Conservation (phyloP, 2,888 invertebrate genomes). For the Gnatocerus cornutus region DNA sequence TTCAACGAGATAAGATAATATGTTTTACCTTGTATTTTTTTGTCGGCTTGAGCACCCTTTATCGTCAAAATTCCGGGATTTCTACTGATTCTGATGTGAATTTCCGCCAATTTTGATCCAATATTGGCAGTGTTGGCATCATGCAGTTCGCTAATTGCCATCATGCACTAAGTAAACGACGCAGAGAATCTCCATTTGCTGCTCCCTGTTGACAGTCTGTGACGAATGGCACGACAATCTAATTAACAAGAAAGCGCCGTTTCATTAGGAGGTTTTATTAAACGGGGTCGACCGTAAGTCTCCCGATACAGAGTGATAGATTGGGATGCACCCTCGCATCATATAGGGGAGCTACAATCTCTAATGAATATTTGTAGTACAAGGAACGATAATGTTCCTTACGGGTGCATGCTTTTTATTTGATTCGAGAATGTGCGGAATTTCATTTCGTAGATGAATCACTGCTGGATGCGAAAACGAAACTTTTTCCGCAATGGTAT, state of each 20-base stretch:
- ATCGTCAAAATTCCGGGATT: too few species aligned
- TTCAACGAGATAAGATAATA: too few species aligned
- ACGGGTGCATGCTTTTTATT: slow-evolving; percentile 68
- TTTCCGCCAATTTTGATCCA: too few species aligned
- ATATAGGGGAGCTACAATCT: slow-evolving; percentile 54
- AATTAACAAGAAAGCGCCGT: slow-evolving; percentile 66
- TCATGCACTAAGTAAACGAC: slow-evolving; percentile 13
- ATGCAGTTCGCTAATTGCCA: slow-evolving; percentile 15
- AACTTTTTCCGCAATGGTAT: not conserved
- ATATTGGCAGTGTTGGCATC: not conserved
- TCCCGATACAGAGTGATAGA: slow-evolving; percentile 42
- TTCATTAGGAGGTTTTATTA: slow-evolving; percentile 69
- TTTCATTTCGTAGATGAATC: slow-evolving; percentile 47
- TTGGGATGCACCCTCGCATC: slow-evolving; percentile 49
- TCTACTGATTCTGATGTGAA: too few species aligned
- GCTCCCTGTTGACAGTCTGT: slow-evolving; percentile 46
- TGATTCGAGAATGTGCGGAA: slow-evolving; percentile 56
- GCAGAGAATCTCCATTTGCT: slow-evolving; percentile 27
- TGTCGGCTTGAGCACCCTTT: too few species aligned
- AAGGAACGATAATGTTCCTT: slow-evolving; percentile 64
- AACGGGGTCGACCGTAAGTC: slow-evolving; percentile 63
- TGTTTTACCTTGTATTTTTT: too few species aligned
- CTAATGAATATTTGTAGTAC: slow-evolving; percentile 69
- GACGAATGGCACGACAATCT: slow-evolving; percentile 65
- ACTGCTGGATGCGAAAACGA: not conserved